A percentile compares a stretch with the other conserved stretches of the same genome.
Evolutionary conservation across 2,797 vertebrate genomes (phyloP).

Genomic region (Meriones psammophilus): DNA sequence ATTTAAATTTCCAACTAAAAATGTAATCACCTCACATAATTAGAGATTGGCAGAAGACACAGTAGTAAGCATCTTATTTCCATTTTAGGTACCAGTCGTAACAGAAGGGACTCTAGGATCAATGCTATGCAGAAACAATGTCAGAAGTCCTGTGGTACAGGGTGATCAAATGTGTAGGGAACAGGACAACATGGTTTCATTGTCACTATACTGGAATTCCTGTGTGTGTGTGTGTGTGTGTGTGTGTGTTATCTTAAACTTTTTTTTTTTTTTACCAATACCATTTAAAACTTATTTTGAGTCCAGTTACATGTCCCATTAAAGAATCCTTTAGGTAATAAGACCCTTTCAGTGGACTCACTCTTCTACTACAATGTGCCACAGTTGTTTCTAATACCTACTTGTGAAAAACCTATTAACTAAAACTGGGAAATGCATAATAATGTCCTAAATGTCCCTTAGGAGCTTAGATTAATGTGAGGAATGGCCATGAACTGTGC

Average conservation of each 20-base stretch:
- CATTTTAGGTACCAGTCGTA: background rate
- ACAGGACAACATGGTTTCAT: fast-evolving
- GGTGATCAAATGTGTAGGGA: fast-evolving
- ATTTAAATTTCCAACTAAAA: slow-evolving; percentile 4
- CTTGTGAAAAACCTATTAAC: background rate
- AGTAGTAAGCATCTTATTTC: background rate
- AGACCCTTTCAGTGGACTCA: background rate
- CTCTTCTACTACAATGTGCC: background rate
- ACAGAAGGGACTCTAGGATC: no score
- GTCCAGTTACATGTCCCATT: background rate
- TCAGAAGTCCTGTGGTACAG: no score
- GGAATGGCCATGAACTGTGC: background rate
- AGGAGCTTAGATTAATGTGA: background rate
- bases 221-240: no score
- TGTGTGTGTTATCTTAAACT: background rate
- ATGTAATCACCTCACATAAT: background rate
- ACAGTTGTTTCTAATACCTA: background rate
- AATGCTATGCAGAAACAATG: fast-evolving
- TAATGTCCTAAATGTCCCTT: background rate
- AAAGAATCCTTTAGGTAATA: background rate
- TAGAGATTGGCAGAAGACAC: background rate
- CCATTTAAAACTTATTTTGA: background rate
- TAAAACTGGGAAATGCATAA: background rate
- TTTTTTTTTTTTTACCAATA: background rate
- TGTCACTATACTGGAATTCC: background rate